Evolutionary conservation across 2,888 invertebrate genomes (phyloP).

Genomic region (Lochmaea crataegi): DNA sequence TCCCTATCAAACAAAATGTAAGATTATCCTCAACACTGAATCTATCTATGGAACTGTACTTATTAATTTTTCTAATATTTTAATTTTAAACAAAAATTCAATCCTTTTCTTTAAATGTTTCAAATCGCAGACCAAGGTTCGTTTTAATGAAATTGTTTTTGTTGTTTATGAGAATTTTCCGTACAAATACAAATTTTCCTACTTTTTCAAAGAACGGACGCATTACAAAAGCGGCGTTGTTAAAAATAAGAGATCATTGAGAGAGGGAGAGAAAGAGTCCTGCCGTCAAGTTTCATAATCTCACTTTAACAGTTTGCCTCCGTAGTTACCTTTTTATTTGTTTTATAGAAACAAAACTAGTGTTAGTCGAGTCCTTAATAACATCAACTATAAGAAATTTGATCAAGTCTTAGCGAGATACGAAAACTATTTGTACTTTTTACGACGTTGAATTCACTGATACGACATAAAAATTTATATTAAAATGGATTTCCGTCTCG

Average conservation of each 20-base stretch:
- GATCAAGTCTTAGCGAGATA: no score
- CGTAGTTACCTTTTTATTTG: background rate
- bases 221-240: background rate
- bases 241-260: background rate
- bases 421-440: no score
- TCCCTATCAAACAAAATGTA: no score
- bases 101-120: background rate
- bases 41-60: no score
- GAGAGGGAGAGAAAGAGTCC: background rate
- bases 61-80: no score
- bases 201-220: background rate
- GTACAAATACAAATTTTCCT: no score
- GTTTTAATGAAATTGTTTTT: background rate
- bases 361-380: background rate
- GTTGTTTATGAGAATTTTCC: no score
- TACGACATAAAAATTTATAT: no score
- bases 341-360: background rate
- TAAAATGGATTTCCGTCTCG: no score
- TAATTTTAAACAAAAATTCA: no score
- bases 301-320: background rate
- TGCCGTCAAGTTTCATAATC: background rate
- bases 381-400: background rate
- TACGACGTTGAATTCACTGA: no score
- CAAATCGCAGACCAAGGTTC: background rate
- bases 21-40: no score